Conservation (phyloP, 2,888 invertebrate genomes). For the Caenorhabditis angaria region DNA sequence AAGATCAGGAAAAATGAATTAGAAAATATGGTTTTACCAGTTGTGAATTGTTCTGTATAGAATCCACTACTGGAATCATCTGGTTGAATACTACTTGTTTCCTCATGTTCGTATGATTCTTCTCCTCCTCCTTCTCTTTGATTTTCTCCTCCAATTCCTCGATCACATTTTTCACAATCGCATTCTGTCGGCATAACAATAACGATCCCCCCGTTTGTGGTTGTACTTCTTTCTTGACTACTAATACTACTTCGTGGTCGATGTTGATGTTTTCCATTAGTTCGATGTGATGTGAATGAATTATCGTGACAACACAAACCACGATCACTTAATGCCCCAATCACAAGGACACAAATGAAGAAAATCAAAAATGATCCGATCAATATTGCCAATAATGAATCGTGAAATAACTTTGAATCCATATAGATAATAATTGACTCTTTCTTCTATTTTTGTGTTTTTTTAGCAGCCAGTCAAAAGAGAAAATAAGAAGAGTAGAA, state of each 20-base stretch:
- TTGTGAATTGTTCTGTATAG: constrained; percentile 42
- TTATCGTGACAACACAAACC: constrained; percentile 60
- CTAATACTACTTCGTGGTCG: constrained; percentile 14
- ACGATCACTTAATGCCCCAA: constrained; percentile 65
- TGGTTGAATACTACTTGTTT: constrained; percentile 30
- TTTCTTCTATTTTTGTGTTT: neutral
- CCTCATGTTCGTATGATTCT: constrained; percentile 23
- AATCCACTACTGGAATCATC: constrained; percentile 44
- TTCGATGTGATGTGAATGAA: constrained; percentile 28
- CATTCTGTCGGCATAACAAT: constrained; percentile 40
- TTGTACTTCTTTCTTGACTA: constrained; percentile 28
- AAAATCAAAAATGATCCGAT: constrained; percentile 68
- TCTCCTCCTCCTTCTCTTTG: constrained; percentile 27
- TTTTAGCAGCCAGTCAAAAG: neutral
- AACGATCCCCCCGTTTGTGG: constrained; percentile 31
- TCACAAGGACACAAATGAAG: constrained; percentile 66
- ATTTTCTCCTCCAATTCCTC: constrained; percentile 17
- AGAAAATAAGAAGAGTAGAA: neutral
- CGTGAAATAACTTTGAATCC: constrained; percentile 68
- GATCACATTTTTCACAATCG: constrained; percentile 24
- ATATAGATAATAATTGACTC: constrained; percentile 32
- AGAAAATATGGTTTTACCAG: too few relatives aligned
- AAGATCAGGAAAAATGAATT: too few relatives aligned
- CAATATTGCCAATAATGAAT: constrained; percentile 62
- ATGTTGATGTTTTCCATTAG: neutral